Percentiles rank a stretch among this genome's conserved stretches.
These are phyloP conservation scores for Pammene aurita DNA, from an alignment of 2,888 invertebrate genomes.

Conservation along the genomic window DNA sequence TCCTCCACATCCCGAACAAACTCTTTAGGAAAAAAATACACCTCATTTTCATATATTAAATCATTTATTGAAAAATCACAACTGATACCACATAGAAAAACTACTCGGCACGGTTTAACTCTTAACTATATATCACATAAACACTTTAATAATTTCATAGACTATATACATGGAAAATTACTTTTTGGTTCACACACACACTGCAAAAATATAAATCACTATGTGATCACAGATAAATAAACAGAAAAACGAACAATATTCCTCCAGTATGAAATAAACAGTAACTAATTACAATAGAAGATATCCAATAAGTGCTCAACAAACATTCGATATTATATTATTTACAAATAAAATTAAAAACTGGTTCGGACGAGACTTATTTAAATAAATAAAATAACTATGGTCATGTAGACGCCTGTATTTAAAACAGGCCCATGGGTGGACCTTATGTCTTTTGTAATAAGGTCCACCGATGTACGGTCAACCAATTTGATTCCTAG, in stretches of 20 bases:
- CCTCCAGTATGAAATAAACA: slow-evolving; percentile 44
- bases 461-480: no score
- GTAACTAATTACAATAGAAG: slow-evolving; percentile 43
- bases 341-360: slow-evolving; percentile 45
- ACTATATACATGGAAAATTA: slow-evolving; percentile 74
- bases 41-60: slow-evolving; percentile 63
- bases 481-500: no score
- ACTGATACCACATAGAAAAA: slow-evolving; percentile 84
- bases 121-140: slow-evolving; percentile 83
- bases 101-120: slow-evolving; percentile 83
- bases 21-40: no score
- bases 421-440: slow-evolving; percentile 49
- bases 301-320: slow-evolving; percentile 35
- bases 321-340: slow-evolving; percentile 32
- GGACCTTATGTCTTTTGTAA: no score
- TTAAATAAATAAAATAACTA: slow-evolving; percentile 17
- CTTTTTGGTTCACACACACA: slow-evolving; percentile 70
- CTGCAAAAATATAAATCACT: slow-evolving; percentile 63
- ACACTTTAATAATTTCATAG: slow-evolving; percentile 79
- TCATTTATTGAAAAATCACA: slow-evolving; percentile 82
- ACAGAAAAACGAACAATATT: slow-evolving; percentile 53
- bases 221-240: slow-evolving; percentile 59
- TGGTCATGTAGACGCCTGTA: not conserved
- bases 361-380: slow-evolving; percentile 43
- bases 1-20: slow-evolving; percentile 42